Percentiles rank a stretch among this genome's conserved stretches.
These are phyloP conservation scores for Gortyna flavago DNA, from an alignment of 2,888 invertebrate species.

Conservation along the genomic window DNA sequence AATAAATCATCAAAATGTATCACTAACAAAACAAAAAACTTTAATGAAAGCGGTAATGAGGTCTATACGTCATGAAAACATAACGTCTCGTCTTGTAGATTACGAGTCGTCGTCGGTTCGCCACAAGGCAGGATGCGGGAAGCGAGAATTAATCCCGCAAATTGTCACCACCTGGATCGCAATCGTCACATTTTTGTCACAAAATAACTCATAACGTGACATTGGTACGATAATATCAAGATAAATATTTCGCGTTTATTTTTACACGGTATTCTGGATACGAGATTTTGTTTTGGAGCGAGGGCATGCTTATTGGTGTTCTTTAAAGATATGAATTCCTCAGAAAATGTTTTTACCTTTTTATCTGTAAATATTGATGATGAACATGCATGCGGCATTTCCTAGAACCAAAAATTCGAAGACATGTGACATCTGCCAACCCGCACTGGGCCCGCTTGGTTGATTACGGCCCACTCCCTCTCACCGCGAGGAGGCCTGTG, in stretches of 20 bases:
- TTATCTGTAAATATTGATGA: background rate
- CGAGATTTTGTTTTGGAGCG: conserved; percentile 23
- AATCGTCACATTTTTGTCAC: conserved; percentile 49
- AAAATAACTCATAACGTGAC: conserved; percentile 50
- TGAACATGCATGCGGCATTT: no score
- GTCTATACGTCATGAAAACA: conserved; percentile 24
- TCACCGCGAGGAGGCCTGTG: no score
- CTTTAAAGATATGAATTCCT: conserved; percentile 7
- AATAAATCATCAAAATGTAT: conserved; percentile 11
- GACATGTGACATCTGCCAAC: no score
- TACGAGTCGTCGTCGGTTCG: conserved; percentile 32
- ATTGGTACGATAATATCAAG: conserved; percentile 44
- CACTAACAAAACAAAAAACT: conserved; percentile 24
- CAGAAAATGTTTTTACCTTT: conserved; percentile 4
- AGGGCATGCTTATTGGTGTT: conserved; percentile 16
- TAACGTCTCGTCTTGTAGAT: conserved; percentile 45
- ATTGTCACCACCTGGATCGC: conserved; percentile 52
- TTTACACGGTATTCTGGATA: conserved; percentile 10
- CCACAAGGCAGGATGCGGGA: conserved; percentile 29
- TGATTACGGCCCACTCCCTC: no score
- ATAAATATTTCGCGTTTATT: conserved; percentile 38
- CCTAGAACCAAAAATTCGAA: no score
- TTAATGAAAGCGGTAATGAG: conserved; percentile 33
- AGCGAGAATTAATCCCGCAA: conserved; percentile 56
- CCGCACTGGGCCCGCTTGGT: no score